Evolutionary conservation across 1,140 invertebrate genomes (phyloP), one percentile per base, ranked within the genome.

Genomic region (Lucilia sericata): DNA sequence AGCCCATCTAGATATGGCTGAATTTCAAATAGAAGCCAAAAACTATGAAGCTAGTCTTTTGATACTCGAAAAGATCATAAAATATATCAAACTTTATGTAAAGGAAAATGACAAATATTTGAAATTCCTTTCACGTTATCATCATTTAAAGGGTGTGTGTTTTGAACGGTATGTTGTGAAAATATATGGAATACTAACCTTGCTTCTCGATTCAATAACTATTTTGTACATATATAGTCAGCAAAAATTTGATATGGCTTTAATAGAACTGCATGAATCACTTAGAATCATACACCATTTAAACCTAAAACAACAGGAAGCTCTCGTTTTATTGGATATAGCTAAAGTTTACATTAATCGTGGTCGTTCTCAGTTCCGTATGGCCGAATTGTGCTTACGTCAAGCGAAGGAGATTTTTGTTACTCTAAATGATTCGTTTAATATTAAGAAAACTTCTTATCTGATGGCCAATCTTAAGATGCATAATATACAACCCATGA

Each of bases 401-500:
- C 25, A 49, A 14, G 17, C 75, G 4, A 78, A 78, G 25, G 75
- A 42, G 34, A 78, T 78, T 49, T 78, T 78, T 21, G 25, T 42
- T 14, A 1, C 0, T 5, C 25, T 78, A 14, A 49, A 42, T 14
- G 75, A 78, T 78, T 19, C 36, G 14, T 78, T 42, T 17, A 36
- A 36, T 78, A 25, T 42, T 1, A 89, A 89, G 84, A 89, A 85
- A 49, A 82, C 87, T 9, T 85, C 87, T 82, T 89, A 87, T 1
- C 74, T 89, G 2, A 85, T 88, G 86, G 88, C 87, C 74, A 89
- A 89, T 34, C 81, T 89, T 0, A 84, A 89, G 84, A 87, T 88
- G 19, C 88, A 89, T n/a, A 87, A 89, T 76, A 89, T 89, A 8
- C 87, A 87, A 0, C 87, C 88, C 0, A 85, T 88, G 2, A 89